A percentile compares a stretch with the other conserved stretches of the same genome.
Evolutionary conservation across 2,113 vertebrate species (phyloP).

Genomic region (Aspidoscelis tigris): DNA sequence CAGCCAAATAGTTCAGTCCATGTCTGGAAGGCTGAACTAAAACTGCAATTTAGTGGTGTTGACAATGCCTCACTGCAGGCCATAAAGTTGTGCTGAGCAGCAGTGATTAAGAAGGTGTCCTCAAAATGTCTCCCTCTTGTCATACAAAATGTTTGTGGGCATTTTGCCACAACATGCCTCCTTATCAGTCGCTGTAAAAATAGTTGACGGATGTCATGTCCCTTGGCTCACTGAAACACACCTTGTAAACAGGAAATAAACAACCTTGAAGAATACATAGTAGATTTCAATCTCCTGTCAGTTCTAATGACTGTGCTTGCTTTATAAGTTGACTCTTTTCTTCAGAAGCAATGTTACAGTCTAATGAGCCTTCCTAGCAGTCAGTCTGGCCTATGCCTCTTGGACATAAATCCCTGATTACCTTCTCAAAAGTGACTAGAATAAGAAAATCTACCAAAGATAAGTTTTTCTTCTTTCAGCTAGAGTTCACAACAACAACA

Average conservation of each 20-base stretch:
- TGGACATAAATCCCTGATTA: slow-evolving; percentile 8
- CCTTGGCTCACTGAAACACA: slow-evolving; percentile 7
- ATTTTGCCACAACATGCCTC: background rate
- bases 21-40: background rate
- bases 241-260: slow-evolving; percentile 33
- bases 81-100: slow-evolving; percentile 1
- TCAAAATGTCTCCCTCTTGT: background rate
- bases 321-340: slow-evolving; percentile 30
- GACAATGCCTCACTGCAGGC: background rate
- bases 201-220: background rate
- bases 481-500: background rate
- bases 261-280: slow-evolving; percentile 9
- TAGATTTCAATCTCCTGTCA: slow-evolving; percentile 13
- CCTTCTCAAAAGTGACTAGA: background rate
- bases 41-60: background rate
- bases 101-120: background rate
- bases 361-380: background rate
- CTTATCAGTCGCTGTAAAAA: slow-evolving; percentile 1
- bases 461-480: background rate
- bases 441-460: background rate
- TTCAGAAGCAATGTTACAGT: slow-evolving; percentile 22
- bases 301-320: slow-evolving; percentile 31
- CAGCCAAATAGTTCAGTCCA: background rate
- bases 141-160: slow-evolving; percentile 11
- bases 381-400: background rate